Conservation (phyloP, 1,140 invertebrate genomes). For the Ericerus pela region DNA sequence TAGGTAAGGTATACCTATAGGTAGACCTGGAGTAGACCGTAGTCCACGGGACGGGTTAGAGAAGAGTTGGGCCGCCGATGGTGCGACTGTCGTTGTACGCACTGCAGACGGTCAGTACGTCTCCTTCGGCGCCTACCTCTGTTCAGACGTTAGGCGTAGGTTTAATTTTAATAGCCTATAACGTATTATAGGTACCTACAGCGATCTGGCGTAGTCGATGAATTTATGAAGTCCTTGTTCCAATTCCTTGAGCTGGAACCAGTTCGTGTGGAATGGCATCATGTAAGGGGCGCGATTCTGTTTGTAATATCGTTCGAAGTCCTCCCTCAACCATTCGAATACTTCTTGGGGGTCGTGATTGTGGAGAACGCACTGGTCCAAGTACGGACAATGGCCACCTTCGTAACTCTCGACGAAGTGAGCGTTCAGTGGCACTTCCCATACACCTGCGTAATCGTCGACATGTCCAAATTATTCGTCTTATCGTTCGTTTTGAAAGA, state of each 20-base stretch:
- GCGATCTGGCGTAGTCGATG: constrained; percentile 54
- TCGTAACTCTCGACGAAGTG: constrained; percentile 77
- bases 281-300: constrained; percentile 81
- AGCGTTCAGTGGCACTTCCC: constrained; percentile 87
- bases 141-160: too few relatives aligned
- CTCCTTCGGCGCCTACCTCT: too few relatives aligned
- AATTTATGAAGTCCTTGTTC: constrained; percentile 75
- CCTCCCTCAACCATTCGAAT: constrained; percentile 79
- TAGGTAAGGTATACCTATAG: too few relatives aligned
- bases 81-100: too few relatives aligned
- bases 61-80: too few relatives aligned
- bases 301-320: constrained; percentile 70
- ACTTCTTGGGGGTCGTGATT: constrained; percentile 75
- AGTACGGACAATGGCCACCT: constrained; percentile 79
- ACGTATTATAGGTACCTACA: constrained; percentile 13
- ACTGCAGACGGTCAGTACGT: too few relatives aligned
- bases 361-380: constrained; percentile 84
- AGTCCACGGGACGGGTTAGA: too few relatives aligned
- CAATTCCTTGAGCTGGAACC: constrained; percentile 80
- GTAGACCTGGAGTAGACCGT: too few relatives aligned
- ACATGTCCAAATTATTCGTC: constrained; percentile 7
- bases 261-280: constrained; percentile 89
- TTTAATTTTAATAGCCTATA: too few relatives aligned
- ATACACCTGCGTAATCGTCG: constrained; percentile 46
- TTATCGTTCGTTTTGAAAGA: too few relatives aligned